Percentiles rank a stretch among this genome's conserved stretches.
Conservation (phyloP, 2,797 vertebrate genomes). For the Bryconaethiops microstoma region DNA sequence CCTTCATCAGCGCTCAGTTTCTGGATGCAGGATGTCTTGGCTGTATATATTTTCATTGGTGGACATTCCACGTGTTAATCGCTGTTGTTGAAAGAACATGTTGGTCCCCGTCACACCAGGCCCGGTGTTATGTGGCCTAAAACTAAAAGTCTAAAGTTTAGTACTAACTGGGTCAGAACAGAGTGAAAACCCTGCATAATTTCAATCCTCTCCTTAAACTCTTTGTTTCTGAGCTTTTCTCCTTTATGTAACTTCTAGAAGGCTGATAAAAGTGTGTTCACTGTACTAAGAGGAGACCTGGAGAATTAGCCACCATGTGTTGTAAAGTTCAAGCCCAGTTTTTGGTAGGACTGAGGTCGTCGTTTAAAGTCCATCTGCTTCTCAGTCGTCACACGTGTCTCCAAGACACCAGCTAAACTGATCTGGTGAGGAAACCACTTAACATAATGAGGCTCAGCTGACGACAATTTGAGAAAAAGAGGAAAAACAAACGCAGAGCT, state of each 20-base stretch:
- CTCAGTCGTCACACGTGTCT: not conserved
- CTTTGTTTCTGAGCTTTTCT: not conserved
- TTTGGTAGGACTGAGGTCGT: not conserved
- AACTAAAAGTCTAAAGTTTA: not conserved
- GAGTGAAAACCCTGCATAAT: not conserved
- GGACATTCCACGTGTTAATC: not conserved
- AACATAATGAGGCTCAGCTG: slow-evolving; percentile 5
- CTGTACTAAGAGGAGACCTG: not conserved
- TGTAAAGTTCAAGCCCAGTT: not conserved
- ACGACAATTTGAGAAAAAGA: not conserved
- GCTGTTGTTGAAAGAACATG: not conserved
- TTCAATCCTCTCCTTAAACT: not conserved
- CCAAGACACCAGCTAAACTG: slow-evolving; percentile 21
- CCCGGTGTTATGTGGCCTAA: not conserved
- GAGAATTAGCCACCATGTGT: not conserved
- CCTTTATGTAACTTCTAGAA: not conserved
- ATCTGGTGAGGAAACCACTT: slow-evolving; percentile 22
- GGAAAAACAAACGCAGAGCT: not conserved
- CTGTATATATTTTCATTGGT: too few relatives aligned
- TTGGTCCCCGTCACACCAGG: not conserved
- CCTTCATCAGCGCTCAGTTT: too few relatives aligned
- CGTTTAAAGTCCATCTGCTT: not conserved
- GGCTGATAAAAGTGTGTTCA: not conserved
- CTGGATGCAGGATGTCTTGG: too few relatives aligned
- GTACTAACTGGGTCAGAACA: not conserved